Evolutionary conservation across 1,140 invertebrate genomes (phyloP).

Genomic region (Mactra quadrangularis): DNA sequence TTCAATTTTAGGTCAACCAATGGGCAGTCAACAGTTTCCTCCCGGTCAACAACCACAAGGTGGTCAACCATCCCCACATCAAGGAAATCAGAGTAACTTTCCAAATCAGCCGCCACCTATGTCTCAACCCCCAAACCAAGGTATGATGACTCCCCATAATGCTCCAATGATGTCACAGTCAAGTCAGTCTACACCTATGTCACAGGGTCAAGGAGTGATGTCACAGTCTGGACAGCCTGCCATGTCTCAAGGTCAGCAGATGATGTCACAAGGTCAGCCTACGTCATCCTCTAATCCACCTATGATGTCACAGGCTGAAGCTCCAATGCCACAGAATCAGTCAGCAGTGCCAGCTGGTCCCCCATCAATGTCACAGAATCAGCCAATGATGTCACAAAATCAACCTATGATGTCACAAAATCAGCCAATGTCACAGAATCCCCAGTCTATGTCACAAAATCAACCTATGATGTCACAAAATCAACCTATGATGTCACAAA

Average conservation of each 20-base stretch:
- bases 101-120: conserved; percentile 63
- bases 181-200: conserved; percentile 53
- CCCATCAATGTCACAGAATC: conserved; percentile 58
- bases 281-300: conserved; percentile 69
- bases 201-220: conserved; percentile 45
- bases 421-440: conserved; percentile 64
- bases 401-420: conserved; percentile 65
- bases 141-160: conserved; percentile 44
- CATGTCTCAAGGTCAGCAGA: conserved; percentile 31
- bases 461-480: conserved; percentile 69
- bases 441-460: conserved; percentile 62
- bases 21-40: conserved; percentile 27
- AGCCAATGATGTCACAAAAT: conserved; percentile 59
- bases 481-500: conserved; percentile 52
- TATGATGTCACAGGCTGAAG: conserved; percentile 55
- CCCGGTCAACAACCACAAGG: conserved; percentile 1
- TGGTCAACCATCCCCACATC: conserved; percentile 14
- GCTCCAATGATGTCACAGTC: conserved; percentile 41
- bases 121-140: conserved; percentile 62
- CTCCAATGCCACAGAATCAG: conserved; percentile 58
- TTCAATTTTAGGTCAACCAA: conserved; percentile 16
- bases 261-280: conserved; percentile 59
- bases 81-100: conserved; percentile 31
- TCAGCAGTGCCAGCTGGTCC: conserved; percentile 64
- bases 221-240: conserved; percentile 45